phyloP scores from a whole-genome alignment of 2,113 vertebrate species.

The Echinops telfairi region DNA sequence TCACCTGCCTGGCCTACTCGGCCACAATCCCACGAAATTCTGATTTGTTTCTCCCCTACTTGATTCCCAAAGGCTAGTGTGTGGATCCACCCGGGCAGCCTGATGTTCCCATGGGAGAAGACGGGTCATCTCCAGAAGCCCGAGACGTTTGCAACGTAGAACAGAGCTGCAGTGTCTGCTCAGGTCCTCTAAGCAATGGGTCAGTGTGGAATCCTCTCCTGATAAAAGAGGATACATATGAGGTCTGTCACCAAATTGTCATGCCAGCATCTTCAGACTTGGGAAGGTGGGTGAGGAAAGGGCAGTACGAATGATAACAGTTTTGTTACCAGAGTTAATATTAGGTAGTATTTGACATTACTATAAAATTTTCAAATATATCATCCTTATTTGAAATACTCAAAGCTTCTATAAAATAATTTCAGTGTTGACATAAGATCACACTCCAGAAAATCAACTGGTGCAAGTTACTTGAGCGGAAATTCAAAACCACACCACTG shows the following conservation, averaged over 20 bases:
- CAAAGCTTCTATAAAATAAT: constrained; percentile 59
- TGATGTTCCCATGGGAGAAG: constrained; percentile 18
- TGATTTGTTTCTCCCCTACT: constrained; percentile 19
- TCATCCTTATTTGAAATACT: constrained; percentile 70
- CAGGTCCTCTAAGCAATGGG: not conserved
- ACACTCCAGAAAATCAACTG: constrained; percentile 49
- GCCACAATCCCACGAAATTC: not conserved
- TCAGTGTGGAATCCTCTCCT: not conserved
- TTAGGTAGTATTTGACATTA: constrained; percentile 33
- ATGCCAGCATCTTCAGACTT: constrained; percentile 55
- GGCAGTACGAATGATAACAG: constrained; percentile 1
- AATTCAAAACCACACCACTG: constrained; percentile 51
- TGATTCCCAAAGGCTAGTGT: constrained; percentile 42
- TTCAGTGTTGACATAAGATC: constrained; percentile 21
- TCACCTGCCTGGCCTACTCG: not conserved
- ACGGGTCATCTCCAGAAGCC: constrained; percentile 17
- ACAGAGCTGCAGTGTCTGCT: constrained; percentile 1
- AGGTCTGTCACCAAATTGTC: not conserved
- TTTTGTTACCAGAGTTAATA: constrained; percentile 17
- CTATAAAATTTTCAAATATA: constrained; percentile 45
- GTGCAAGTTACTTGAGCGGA: constrained; percentile 55
- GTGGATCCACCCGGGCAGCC: not conserved
- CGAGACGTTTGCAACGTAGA: constrained; percentile 28
- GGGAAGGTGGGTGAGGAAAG: constrained; percentile 26
- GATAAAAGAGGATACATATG: not conserved